phyloP scores from a whole-genome alignment of 2,888 invertebrate species.

The Himalopsyche anomala region DNA sequence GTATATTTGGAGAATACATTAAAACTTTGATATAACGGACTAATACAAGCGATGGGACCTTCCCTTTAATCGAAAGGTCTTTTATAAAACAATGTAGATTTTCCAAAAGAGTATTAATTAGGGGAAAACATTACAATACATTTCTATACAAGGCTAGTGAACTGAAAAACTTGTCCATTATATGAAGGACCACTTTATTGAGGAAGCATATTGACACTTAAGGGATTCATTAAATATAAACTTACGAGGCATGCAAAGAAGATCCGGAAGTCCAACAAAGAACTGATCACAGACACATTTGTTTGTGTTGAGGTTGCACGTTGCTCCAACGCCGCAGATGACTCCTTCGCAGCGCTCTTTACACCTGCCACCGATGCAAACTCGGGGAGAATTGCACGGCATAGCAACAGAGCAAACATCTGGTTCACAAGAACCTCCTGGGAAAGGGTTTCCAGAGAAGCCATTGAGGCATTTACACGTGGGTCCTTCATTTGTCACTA shows the following conservation, averaged over 20 bases:
- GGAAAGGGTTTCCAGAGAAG: slow-evolving; percentile 92
- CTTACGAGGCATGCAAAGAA: slow-evolving; percentile 95
- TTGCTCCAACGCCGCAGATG: slow-evolving; percentile 92
- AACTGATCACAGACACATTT: slow-evolving; percentile 91
- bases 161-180: too few relatives aligned
- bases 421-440: slow-evolving; percentile 89
- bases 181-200: too few relatives aligned
- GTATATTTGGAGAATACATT: too few relatives aligned
- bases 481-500: slow-evolving; percentile 88
- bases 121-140: too few relatives aligned
- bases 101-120: too few relatives aligned
- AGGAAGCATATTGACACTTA: not conserved
- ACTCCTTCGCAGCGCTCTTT: slow-evolving; percentile 92
- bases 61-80: too few relatives aligned
- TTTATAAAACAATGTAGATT: too few relatives aligned
- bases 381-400: slow-evolving; percentile 86
- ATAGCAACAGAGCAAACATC: slow-evolving; percentile 88
- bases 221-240: slow-evolving; percentile 67
- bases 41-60: too few relatives aligned
- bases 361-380: slow-evolving; percentile 92
- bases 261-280: slow-evolving; percentile 92
- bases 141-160: too few relatives aligned
- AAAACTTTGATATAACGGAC: too few relatives aligned
- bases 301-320: slow-evolving; percentile 87
- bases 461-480: slow-evolving; percentile 93